These are phyloP conservation scores for Drepana arcuata DNA, from an alignment of 1,140 invertebrate species.

Conservation along the genomic window DNA sequence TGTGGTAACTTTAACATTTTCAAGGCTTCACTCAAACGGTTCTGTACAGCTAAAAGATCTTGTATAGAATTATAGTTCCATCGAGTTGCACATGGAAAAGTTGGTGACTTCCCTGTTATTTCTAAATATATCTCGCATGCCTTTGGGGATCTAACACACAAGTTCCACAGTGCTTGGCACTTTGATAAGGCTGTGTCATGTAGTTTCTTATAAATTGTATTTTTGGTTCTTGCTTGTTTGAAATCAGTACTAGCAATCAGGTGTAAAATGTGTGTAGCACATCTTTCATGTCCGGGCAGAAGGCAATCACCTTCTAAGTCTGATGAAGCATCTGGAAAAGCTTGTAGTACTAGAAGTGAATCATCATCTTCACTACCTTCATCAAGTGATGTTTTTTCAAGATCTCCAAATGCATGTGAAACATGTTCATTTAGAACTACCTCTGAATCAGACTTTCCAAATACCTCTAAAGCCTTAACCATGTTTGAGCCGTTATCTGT, in stretches of 20 bases:
- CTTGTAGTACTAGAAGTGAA: slow-evolving; percentile 16
- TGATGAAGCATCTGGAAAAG: slow-evolving; percentile 24
- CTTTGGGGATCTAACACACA: slow-evolving; percentile 25
- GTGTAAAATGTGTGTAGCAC: slow-evolving; percentile 20
- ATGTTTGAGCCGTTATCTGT: slow-evolving; percentile 21
- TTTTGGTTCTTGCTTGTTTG: slow-evolving; percentile 19
- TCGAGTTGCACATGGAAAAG: slow-evolving; percentile 17
- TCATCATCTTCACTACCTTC: slow-evolving; percentile 18
- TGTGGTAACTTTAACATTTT: slow-evolving; percentile 9
- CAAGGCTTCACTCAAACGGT: slow-evolving; percentile 12
- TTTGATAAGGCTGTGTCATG: slow-evolving; percentile 23
- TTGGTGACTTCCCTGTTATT: slow-evolving; percentile 20
- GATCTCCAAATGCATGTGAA: slow-evolving; percentile 5
- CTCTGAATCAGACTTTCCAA: slow-evolving; percentile 12
- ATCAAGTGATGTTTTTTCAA: slow-evolving; percentile 12
- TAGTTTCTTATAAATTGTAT: slow-evolving; percentile 22
- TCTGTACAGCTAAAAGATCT: slow-evolving; percentile 15
- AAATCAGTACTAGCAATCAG: slow-evolving; percentile 14
- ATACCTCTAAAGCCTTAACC: slow-evolving; percentile 18
- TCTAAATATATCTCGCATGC: slow-evolving; percentile 21
- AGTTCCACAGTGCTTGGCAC: slow-evolving; percentile 22
- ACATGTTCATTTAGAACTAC: slow-evolving; percentile 12
- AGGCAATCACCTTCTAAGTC: slow-evolving; percentile 19
- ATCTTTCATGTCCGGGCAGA: slow-evolving; percentile 21
- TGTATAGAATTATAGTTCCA: slow-evolving; percentile 19